Base-by-base conservation (phyloP, 2,888 invertebrate species). In the Leucoma salicis region DNA sequence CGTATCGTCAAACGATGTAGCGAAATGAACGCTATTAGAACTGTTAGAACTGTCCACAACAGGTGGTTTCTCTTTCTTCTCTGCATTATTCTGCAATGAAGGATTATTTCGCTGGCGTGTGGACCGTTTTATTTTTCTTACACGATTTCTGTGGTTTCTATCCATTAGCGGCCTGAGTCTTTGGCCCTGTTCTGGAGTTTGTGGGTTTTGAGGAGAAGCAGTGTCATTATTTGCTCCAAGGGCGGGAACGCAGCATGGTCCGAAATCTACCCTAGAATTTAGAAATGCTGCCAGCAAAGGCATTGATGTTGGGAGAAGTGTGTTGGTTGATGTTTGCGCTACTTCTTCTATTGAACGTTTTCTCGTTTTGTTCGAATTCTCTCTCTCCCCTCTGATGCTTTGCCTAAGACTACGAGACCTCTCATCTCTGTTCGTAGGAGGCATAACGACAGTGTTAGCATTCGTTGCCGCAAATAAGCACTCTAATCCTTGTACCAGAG, bases 1-100 rank as follows among this genome's bases (percentile, higher is more conserved):
- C 0, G 96, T 96, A 66, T 97, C 97, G 42, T 95, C 94, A 65
- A 96, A 95, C 15, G 93, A 94, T 14, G 93, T 93, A 2, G 96
- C 96, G 41, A 95, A 90, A 68, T 96, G 95, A 14, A 86, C 87
- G 37, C 63, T 81, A 6, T 63, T 77, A 0, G 83, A 70, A 47
- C 74, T 82, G 38, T 61, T 78, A 0, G 75, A 55, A 40, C 69
- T 77, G 10, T 84, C 88, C 8, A 66, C 46, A 25, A 59, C 70
- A 0, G 70, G 50, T 2, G 66, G 63, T 49, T 78, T 80, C 10
- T 83, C 80, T 49, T 77, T 82, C 49, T 83, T 86, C 8, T 83
- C 82, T 0, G 68, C 3, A 37, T 59, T 74, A 54, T 58, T 74
- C 53, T 81, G 82, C 10, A 66, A 58, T 29, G 79, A 57, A 33